Base-by-base conservation (phyloP, 2,113 vertebrate genomes). In the Phalacrocorax pelagicus region DNA sequence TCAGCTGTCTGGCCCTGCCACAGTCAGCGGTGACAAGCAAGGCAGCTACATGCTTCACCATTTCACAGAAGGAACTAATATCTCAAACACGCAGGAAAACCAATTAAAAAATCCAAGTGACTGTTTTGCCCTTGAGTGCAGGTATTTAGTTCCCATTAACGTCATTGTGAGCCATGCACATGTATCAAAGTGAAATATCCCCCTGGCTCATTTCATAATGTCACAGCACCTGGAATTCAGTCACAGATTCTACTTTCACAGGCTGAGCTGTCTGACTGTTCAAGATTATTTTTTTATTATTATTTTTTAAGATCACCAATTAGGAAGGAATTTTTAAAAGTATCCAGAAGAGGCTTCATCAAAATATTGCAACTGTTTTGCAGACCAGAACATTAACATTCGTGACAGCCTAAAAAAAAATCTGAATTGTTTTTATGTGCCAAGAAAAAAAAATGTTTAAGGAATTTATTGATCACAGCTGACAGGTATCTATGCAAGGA, bases 121-220 rank as follows among this genome's bases (percentile, higher is more conserved):
- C 11, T 46, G 6, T 34, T 91, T 91, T 72, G 66, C 54, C 47
- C 30, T 72, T 61, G 9, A 32, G 14, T 22, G 18, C 23, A 49
- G 27, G 44, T 38, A 54, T 86, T 87, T 82, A 67, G 57, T 9
- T 54, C 32, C 59, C 65, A 79, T 79, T 79, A 90, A 78, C 0
- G 0, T 59, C 65, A 47, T 3, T 2, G 7, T 14, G 16, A 65
- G 51, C 22, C 22, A 10, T 22, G 61, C 30, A 78, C 11, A 7
- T 4, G 1, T 46, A 55, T 38, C 24, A 27, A 89, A 54, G 11
- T 46, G 42, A 87, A 89, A 34, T 20, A 82, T 9, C 4, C 24
- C 12, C 2, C 0, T 7, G 0, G 26, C 3, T 79, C 40, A 2
- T 61, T 92, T 71, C 3, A 1, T 14, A 75, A 15, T 42, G 24